Conservation (phyloP, 2,113 vertebrate genomes). For the Scartelaos histophorus region DNA sequence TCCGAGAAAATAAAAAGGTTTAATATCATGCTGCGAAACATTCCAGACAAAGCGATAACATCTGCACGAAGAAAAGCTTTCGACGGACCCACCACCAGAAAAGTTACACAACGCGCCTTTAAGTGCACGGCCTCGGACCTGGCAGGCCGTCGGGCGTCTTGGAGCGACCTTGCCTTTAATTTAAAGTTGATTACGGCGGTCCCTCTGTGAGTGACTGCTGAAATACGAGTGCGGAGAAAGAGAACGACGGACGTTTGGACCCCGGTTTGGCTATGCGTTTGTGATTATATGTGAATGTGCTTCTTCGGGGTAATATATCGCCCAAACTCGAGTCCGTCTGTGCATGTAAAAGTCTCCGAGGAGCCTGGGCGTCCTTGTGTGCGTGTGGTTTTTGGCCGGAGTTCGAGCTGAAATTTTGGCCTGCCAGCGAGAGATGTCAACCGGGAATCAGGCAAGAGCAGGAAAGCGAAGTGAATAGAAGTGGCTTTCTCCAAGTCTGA, state of each 20-base stretch:
- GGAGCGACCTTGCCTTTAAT: conserved; percentile 71
- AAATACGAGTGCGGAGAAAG: conserved; percentile 68
- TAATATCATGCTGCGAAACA: too few species aligned
- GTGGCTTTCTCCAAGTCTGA: conserved; percentile 32
- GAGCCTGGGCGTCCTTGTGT: conserved; percentile 30
- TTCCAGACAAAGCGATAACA: too few species aligned
- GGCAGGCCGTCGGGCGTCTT: conserved; percentile 60
- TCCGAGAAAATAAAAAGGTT: too few species aligned
- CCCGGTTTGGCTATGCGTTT: conserved; percentile 33
- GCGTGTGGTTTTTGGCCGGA: conserved; percentile 59
- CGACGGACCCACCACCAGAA: too few species aligned
- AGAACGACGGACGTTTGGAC: conserved; percentile 50
- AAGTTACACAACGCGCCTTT: too few species aligned
- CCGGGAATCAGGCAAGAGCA: conserved; percentile 48
- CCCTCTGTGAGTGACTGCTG: conserved; percentile 57
- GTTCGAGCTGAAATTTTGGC: conserved; percentile 23
- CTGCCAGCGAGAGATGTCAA: conserved; percentile 50
- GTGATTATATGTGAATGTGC: conserved; percentile 34
- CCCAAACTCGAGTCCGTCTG: background rate
- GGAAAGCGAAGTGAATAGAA: conserved; percentile 41
- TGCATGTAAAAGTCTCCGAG: conserved; percentile 32
- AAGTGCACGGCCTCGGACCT: conserved; percentile 57
- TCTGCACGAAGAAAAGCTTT: too few species aligned
- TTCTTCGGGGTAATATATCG: conserved; percentile 13
- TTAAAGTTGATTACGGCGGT: conserved; percentile 71